Base-by-base conservation (phyloP, 2,888 invertebrate species). In the Selenia dentaria region DNA sequence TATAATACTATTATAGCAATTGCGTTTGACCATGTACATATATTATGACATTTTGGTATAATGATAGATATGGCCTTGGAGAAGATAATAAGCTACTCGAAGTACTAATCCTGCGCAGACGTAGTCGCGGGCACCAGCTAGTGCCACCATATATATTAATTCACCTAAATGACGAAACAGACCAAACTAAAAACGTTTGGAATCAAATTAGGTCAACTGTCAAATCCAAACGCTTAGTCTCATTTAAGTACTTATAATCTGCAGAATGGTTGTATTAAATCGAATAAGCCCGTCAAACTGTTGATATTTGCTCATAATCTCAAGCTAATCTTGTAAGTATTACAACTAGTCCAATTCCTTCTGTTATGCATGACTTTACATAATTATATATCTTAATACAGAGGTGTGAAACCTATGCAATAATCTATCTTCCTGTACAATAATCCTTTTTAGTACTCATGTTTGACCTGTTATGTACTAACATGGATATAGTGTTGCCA, bases 391-490 rank as follows among this genome's bases (percentile, higher is more conserved):
- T 2, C 43, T 34, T 38, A 43, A 40, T 36, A 38, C 9, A 35
- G 38, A 48, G 48, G 48, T 56, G 53, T 46, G 48, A 56, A 56
- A 56, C 28, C 28, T 31, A 35, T 20, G 35, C 34, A 48, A 48
- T 49, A 51, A 51, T 46, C 25, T 41, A 29, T 38, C 47, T 55
- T 52, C 55, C 52, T 50, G 50, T 52, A 43, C 38, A 35, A 36
- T 36, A 40, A 26, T 39, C 40, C 49, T 36, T 52, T 38, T 45
- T 33, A 40, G 43, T 29, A 34, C 11, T 29, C 13, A 14, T 11
- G 20, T 40, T 40, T 40, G 11, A 13, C 27, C 32, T 9, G 16
- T 11, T 16, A 25, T 9, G 13, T 6, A 8, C 22, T 22, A 22
- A 22, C 8, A 22, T 2, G 22, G 16, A 2, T 8, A 22, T 2